These are phyloP conservation scores for Forbesichthys papilliferus DNA, from an alignment of 2,113 vertebrate genomes.

Conservation along the genomic window DNA sequence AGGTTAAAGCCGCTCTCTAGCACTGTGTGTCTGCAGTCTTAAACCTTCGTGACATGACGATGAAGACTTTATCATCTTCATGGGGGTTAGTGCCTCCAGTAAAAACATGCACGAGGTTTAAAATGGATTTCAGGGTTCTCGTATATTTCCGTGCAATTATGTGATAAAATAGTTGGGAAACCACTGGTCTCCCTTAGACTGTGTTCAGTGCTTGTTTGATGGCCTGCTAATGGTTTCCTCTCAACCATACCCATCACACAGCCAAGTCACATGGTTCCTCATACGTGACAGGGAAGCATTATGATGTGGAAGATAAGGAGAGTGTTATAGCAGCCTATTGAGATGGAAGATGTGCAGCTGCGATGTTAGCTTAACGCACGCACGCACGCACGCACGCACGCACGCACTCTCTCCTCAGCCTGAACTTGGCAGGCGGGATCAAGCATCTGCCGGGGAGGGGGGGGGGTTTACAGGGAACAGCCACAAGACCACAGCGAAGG, in stretches of 20 bases:
- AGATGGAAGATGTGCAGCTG: conserved; percentile 40
- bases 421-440: conserved; percentile 66
- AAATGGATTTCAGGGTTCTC: too few relatives aligned
- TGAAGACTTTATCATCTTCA: too few relatives aligned
- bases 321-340: conserved; percentile 30
- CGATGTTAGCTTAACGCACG: conserved; percentile 41
- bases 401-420: conserved; percentile 46
- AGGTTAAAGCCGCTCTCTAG: conserved; percentile 24
- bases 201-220: too few relatives aligned
- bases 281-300: conserved; percentile 29
- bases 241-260: too few relatives aligned
- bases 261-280: conserved; percentile 13
- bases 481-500: conserved; percentile 61
- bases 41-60: conserved; percentile 59
- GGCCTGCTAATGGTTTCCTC: too few relatives aligned
- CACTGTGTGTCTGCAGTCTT: conserved; percentile 26
- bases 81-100: too few relatives aligned
- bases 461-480: conserved; percentile 56
- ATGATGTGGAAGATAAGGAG: conserved; percentile 30
- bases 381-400: conserved; percentile 20
- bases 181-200: too few relatives aligned
- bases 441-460: conserved; percentile 72
- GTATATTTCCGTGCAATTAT: too few relatives aligned
- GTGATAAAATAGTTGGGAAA: too few relatives aligned
- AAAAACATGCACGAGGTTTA: too few relatives aligned